Evolutionary conservation across 2,113 vertebrate genomes (phyloP), one percentile per base, ranked within the genome.

Genomic region (Panthera uncia): DNA sequence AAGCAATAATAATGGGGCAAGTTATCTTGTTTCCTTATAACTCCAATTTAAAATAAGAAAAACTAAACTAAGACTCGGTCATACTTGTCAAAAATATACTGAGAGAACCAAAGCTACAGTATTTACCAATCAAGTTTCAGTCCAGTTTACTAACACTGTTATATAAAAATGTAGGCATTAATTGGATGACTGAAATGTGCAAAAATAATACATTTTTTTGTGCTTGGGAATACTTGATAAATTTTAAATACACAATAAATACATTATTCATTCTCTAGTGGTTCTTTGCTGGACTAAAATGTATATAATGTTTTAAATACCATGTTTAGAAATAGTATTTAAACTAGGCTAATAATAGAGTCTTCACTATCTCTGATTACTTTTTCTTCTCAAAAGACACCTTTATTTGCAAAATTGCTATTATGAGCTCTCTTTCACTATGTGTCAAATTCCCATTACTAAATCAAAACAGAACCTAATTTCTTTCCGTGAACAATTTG

Each of bases 251-350:
- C 19, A 71, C 7, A 94, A 18, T 92, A 97, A 83, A 93, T 86
- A 31, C 14, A 80, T 97, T 94, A 94, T 80, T 98, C 71, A 97
- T 96, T 96, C 38, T 97, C 41, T 74, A 90, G 31, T 91, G 76
- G 33, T 50, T 83, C 13, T 85, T 97, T 3, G 12, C 4, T 90
- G 21, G 76, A 36, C 5, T 98, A 52, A 94, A 95, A 94, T 96
- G 89, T 14, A 41, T 83, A 16, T 50, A 57, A 83, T 29, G 1
- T 74, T 94, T 97, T 98, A 66, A 95, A 76, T 1, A 91, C 1
- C 11, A 87, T 13, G 38, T 4, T 84, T 92, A 96, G 45, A 29
- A 95, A 86, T 31, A 95, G 7, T 73, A 93, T 95, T 82, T 92
- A 86, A 98, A 96, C 4, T 80, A 83, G 74, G 71, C 38, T 61